phyloP scores from a whole-genome alignment of 2,113 vertebrate species.

The Callopanchax toddi region DNA sequence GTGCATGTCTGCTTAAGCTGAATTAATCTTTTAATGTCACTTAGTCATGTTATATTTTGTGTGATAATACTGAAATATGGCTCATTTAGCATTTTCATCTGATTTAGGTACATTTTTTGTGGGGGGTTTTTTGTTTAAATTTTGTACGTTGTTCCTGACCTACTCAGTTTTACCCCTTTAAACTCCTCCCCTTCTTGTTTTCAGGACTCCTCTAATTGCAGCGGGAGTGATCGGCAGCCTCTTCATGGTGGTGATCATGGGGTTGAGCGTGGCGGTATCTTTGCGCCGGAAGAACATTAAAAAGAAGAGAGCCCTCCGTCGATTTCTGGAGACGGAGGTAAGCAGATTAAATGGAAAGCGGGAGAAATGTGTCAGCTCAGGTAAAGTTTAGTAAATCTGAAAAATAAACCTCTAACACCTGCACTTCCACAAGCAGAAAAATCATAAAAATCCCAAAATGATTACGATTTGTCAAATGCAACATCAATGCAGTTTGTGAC shows the following conservation, averaged over 20 bases:
- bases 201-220: constrained; percentile 94
- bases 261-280: constrained; percentile 89
- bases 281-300: constrained; percentile 94
- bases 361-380: neutral
- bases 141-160: constrained; percentile 4
- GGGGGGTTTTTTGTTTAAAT: neutral
- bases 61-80: constrained; percentile 22
- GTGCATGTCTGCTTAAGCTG: constrained; percentile 33
- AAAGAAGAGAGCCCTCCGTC: constrained; percentile 93
- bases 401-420: neutral
- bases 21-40: constrained; percentile 38
- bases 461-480: no score
- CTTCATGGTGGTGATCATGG: constrained; percentile 94
- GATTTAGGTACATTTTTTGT: neutral
- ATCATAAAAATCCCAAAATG: no score
- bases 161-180: constrained; percentile 11
- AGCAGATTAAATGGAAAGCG: neutral
- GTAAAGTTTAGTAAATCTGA: no score
- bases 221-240: constrained; percentile 94
- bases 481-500: no score
- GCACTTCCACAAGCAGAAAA: neutral
- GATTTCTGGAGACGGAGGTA: constrained; percentile 98
- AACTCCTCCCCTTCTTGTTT: constrained; percentile 5
- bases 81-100: constrained; percentile 6
- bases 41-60: constrained; percentile 18